Evolutionary conservation across 2,113 vertebrate species (phyloP), one percentile per base, ranked within the genome.

Genomic region (Mastomys natalensis): DNA sequence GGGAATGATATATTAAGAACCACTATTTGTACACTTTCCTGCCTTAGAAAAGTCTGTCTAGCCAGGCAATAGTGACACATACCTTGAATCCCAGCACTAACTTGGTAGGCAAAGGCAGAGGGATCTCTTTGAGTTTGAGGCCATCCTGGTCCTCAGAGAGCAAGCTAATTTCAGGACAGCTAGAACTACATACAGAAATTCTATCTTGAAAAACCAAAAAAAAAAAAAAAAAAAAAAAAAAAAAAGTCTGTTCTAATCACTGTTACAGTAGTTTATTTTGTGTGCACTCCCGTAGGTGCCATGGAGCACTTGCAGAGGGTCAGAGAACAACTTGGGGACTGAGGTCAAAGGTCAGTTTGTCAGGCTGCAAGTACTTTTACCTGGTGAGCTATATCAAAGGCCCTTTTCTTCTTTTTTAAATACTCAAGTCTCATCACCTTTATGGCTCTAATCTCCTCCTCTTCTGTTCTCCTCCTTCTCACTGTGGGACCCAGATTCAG

Each of bases 391-490:
- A 37, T 76, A 16, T 80, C 26, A 19, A 9, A 21, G 53, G 34
- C 51, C 7, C 17, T 80, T 5, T 37, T 68, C 62, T 64, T 29
- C 45, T 66, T 48, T 68, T 48, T 34, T 37, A 51, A 43, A 53
- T 78, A 72, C 53, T 86, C 64, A 94, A 78, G 21, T 24, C 62
- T 96, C 72, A 70, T 60, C 78, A 64, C 45, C 31, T 80, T 73
- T 86, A 24, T 89, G 22, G 19, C 45, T 89, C 21, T 72, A 12
- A 70, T 89, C 40, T 26, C 43, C 73, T 76, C 43, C 11, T 45
- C 73, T 21, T 4, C 60, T 34, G 4, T 45, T 29, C 26, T 64
- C 7, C 43, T 29, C 31, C 17, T n/a, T 55, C 78, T 55, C 51
- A 37, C 74, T 48, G 24, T 77, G 43, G 24, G 26, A 48, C 7